Evolutionary conservation across 2,888 invertebrate genomes (phyloP).

Genomic region (Melangyna quadrimaculata): DNA sequence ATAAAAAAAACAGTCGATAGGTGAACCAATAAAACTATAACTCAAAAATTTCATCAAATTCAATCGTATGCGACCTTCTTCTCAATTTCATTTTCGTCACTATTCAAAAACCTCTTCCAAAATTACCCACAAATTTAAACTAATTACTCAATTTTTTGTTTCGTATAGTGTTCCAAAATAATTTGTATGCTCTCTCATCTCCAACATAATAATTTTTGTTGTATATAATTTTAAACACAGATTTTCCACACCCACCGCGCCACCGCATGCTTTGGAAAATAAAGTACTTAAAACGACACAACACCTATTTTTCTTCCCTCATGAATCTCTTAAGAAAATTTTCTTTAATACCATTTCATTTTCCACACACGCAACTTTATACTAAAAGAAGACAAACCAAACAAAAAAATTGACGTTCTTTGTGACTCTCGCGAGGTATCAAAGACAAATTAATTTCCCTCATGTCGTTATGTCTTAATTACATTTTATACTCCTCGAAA

Average conservation of each 20-base stretch:
- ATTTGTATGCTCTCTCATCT: background rate
- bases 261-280: background rate
- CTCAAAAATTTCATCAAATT: no score
- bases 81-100: background rate
- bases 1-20: no score
- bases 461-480: constrained; percentile 14
- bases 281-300: background rate
- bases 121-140: background rate
- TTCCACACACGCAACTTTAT: constrained; percentile 2
- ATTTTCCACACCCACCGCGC: background rate
- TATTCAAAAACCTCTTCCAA: background rate
- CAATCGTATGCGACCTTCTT: background rate
- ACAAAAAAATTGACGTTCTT: background rate
- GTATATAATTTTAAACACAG: background rate
- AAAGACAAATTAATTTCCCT: constrained; percentile 19
- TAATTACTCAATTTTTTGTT: background rate
- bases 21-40: no score
- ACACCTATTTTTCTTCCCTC: constrained; percentile 1
- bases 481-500: constrained; percentile 23
- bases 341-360: background rate
- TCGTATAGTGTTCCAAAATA: background rate
- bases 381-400: background rate
- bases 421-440: background rate
- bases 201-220: background rate
- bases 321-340: constrained; percentile 1